A percentile compares a stretch with the other conserved stretches of the same genome.
Conservation (phyloP, 2,888 invertebrate genomes). For the Ormyrus nitidulus region DNA sequence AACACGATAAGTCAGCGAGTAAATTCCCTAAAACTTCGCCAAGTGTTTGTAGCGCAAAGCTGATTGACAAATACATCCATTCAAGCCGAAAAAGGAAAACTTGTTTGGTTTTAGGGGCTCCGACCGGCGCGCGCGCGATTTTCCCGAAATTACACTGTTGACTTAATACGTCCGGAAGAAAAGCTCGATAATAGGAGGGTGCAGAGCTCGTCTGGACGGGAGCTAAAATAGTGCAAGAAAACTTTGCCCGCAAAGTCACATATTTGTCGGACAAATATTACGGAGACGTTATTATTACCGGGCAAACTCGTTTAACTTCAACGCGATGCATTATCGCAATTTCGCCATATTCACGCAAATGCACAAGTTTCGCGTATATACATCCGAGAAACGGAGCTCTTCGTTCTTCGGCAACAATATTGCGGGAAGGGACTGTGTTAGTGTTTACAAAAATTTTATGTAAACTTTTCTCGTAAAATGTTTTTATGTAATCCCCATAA, state of each 20-base stretch:
- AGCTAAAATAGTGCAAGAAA: conserved; percentile 26
- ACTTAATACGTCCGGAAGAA: conserved; percentile 5
- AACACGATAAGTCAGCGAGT: no score
- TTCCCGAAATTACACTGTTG: conserved; percentile 18
- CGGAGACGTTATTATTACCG: conserved; percentile 26
- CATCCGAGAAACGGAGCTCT: not conserved
- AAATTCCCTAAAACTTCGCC: no score
- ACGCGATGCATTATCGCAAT: conserved; percentile 34
- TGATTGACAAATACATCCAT: no score
- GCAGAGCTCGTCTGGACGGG: not conserved
- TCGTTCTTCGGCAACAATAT: no score
- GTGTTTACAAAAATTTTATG: not conserved
- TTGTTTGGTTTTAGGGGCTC: no score
- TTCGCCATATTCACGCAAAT: conserved; percentile 17
- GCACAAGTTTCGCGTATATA: conserved; percentile 15
- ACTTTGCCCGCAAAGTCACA: conserved; percentile 34
- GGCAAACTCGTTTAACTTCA: conserved; percentile 36
- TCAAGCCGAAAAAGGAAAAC: no score
- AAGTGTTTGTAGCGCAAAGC: no score
- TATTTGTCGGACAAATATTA: conserved; percentile 44
- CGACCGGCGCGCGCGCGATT: not conserved
- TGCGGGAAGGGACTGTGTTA: not conserved
- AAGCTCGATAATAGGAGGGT: not conserved
- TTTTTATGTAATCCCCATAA: not conserved
- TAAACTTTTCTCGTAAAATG: not conserved